A percentile compares a stretch with the other conserved stretches of the same genome.
Evolutionary conservation across 2,888 invertebrate genomes (phyloP).

Genomic region (Myopa tessellatipennis): DNA sequence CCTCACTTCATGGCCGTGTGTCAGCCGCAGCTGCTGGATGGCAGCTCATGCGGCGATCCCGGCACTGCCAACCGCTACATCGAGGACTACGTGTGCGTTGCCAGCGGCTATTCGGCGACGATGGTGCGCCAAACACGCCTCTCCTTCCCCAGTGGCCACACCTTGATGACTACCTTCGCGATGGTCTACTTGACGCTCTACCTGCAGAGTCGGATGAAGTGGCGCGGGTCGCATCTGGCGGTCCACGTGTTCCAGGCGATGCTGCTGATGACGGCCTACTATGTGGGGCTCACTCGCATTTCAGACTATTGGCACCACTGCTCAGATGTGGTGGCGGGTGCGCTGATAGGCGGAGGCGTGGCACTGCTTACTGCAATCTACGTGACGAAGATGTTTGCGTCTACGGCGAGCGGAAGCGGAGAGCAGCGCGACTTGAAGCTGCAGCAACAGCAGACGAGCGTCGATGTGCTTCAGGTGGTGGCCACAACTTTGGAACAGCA

Average conservation of each 20-base stretch:
- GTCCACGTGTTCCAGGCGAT: slow-evolving; percentile 80
- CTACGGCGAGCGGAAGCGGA: slow-evolving; percentile 7
- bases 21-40: slow-evolving; percentile 74
- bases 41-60: slow-evolving; percentile 71
- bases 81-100: slow-evolving; percentile 77
- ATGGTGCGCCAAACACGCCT: slow-evolving; percentile 81
- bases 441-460: background rate
- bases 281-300: slow-evolving; percentile 58
- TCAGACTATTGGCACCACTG: slow-evolving; percentile 64
- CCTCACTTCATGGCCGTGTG: slow-evolving; percentile 74
- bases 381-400: slow-evolving; percentile 48
- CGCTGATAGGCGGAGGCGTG: slow-evolving; percentile 53
- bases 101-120: slow-evolving; percentile 68
- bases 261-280: slow-evolving; percentile 61
- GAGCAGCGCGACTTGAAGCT: background rate
- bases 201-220: slow-evolving; percentile 83
- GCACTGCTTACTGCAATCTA: slow-evolving; percentile 57
- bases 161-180: slow-evolving; percentile 85
- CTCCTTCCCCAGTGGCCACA: slow-evolving; percentile 92
- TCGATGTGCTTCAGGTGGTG: slow-evolving; percentile 52
- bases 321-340: slow-evolving; percentile 60
- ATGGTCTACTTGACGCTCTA: slow-evolving; percentile 88
- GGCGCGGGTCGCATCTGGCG: slow-evolving; percentile 82
- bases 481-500: slow-evolving; percentile 58
- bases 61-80: slow-evolving; percentile 76